phyloP scores from a whole-genome alignment of 2,797 vertebrate species.

The Sebastes alutus region DNA sequence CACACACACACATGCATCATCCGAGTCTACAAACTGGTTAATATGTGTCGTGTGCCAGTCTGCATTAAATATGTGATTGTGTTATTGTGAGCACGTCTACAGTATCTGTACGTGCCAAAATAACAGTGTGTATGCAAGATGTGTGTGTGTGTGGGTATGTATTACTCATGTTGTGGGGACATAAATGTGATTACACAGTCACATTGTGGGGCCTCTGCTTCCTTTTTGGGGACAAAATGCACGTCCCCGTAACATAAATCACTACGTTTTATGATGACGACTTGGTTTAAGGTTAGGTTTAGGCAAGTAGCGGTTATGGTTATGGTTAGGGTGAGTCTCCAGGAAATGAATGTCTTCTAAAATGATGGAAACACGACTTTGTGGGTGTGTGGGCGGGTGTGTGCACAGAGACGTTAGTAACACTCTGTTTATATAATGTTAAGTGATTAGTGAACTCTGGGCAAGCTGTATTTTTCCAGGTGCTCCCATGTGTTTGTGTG shows the following conservation, averaged over 20 bases:
- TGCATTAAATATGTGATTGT: neutral
- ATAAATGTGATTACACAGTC: no score
- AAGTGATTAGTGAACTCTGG: conserved; percentile 33
- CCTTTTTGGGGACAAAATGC: no score
- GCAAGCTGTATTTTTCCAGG: conserved; percentile 29
- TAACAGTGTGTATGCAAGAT: neutral
- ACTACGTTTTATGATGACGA: no score
- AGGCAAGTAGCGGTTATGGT: no score
- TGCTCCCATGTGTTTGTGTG: conserved; percentile 2
- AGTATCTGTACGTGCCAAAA: neutral
- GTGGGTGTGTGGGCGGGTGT: neutral
- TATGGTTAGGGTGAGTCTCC: no score
- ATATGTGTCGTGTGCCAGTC: neutral
- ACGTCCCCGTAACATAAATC: no score
- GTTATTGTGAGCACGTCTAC: neutral
- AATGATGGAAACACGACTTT: no score
- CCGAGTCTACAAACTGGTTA: neutral
- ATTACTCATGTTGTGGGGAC: no score
- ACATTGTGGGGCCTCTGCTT: no score
- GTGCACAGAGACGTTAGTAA: neutral
- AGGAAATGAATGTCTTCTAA: no score
- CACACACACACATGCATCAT: neutral
- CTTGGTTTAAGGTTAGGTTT: no score
- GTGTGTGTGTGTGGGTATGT: no score
- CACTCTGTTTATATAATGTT: neutral